Base-by-base conservation (phyloP, 23 tunicate genomes). In the Aplidium turbinatum region DNA sequence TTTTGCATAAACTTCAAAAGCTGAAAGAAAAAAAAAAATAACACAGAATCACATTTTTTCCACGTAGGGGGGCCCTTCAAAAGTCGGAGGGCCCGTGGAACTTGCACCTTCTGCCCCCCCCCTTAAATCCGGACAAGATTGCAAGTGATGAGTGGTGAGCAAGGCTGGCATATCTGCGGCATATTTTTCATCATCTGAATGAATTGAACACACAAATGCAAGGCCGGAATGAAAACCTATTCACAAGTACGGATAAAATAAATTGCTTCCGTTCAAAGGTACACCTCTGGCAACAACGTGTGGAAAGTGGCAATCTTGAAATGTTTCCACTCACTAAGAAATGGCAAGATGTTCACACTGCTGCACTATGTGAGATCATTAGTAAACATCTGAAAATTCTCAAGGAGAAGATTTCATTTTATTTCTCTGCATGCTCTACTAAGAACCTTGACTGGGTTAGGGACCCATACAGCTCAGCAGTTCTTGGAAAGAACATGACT, bases 401-500 rank as follows among this genome's bases (percentile, higher is more conserved):
- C 7, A n/a, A n/a, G n/a, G 38, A 60, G 36, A 60, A 60, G 68
- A 60, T 30, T 36, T 60, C 68, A 60, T 60, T 60, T 60, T 60
- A 60, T 60, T 60, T 60, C 36, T 60, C 68, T 42, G 11, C 50
- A 42, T 11, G 13, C 50, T 9, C 50, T 16, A 42, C 50, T 9
- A 35, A 61, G 29, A 26, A 47, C 34, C 58, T 70, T 70, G 76
- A 70, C 60, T 70, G 76, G 76, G 76, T 70, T 47, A 70, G 60
- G 76, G 76, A 60, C 68, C 68, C 68, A 26, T 60, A 29, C 68
- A 60, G 68, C 68, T 60, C 68, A 60, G 36, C 68, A 60, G 68
- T 38, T 28, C 38, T 60, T 60, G 68, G 68, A 60, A 60, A 60
- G 68, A 38, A 60, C 36, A 60, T 60, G 68, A 60, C 68, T 28